A percentile compares a stretch with the other conserved stretches of the same genome.
Conservation (phyloP, 2,797 vertebrate species). For the Pteronotus mesoamericanus region DNA sequence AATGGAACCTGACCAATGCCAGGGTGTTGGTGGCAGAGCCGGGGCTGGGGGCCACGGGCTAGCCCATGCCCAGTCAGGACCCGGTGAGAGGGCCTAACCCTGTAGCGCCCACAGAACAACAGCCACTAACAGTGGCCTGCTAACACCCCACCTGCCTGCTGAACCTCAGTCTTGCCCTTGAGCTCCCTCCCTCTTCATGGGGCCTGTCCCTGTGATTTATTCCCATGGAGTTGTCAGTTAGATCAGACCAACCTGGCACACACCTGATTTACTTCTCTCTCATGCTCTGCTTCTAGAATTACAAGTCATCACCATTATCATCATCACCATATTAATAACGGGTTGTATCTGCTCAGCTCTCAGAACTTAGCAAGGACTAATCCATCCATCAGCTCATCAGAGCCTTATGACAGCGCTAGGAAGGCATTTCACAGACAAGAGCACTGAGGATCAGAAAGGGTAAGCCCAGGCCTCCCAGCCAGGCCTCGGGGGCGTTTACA, state of each 20-base stretch:
- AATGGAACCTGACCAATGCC: neutral
- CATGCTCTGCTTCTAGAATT: slow-evolving; percentile 10
- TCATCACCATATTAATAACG: neutral
- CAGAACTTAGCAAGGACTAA: neutral
- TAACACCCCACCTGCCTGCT: neutral
- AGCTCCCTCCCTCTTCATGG: neutral
- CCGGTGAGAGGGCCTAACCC: neutral
- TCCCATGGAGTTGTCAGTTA: neutral
- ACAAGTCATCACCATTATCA: neutral
- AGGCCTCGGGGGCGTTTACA: neutral
- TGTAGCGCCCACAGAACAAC: neutral
- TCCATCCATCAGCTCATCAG: neutral
- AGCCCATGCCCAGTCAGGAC: neutral
- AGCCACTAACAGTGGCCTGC: neutral
- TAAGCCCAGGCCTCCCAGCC: neutral
- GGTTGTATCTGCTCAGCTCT: neutral
- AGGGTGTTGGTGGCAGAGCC: neutral
- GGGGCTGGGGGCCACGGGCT: neutral
- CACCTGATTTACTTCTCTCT: neutral
- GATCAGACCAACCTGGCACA: neutral
- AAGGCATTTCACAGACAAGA: slow-evolving; percentile 13
- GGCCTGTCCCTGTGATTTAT: neutral
- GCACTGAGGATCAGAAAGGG: neutral
- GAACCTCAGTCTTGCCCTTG: neutral
- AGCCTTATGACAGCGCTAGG: neutral